Conservation (phyloP, 2,888 invertebrate species). For the Creontiades dilutus region DNA sequence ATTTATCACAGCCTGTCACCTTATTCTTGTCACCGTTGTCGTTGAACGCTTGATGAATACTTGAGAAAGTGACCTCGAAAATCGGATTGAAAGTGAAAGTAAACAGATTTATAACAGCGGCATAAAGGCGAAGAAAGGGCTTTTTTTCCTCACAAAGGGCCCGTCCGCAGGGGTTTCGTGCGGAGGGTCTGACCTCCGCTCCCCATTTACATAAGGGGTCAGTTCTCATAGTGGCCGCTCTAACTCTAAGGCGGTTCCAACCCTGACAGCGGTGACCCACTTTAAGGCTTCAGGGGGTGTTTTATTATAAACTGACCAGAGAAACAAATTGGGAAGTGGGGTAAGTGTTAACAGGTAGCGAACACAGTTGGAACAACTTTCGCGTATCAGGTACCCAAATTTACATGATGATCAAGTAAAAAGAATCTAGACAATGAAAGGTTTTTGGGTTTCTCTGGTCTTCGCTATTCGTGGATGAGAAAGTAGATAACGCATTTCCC, state of each 20-base stretch:
- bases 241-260: neutral
- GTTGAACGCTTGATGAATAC: neutral
- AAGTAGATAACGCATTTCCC: too few relatives aligned
- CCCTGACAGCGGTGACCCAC: conserved; percentile 10
- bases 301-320: neutral
- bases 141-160: conserved; percentile 16
- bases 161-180: conserved; percentile 42
- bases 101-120: conserved; percentile 14
- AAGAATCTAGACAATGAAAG: too few relatives aligned
- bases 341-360: neutral
- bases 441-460: too few relatives aligned
- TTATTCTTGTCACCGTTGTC: too few relatives aligned
- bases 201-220: conserved; percentile 37
- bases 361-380: too few relatives aligned
- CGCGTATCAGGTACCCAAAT: too few relatives aligned
- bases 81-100: conserved; percentile 13
- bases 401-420: too few relatives aligned
- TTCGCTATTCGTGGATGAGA: too few relatives aligned
- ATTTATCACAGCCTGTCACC: neutral
- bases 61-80: conserved; percentile 21
- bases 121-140: conserved; percentile 16
- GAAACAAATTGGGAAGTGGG: neutral
- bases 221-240: conserved; percentile 4
- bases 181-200: conserved; percentile 3
- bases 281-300: neutral